phyloP scores from a whole-genome alignment of 2,113 vertebrate genomes.

The Sardina pilchardus region DNA sequence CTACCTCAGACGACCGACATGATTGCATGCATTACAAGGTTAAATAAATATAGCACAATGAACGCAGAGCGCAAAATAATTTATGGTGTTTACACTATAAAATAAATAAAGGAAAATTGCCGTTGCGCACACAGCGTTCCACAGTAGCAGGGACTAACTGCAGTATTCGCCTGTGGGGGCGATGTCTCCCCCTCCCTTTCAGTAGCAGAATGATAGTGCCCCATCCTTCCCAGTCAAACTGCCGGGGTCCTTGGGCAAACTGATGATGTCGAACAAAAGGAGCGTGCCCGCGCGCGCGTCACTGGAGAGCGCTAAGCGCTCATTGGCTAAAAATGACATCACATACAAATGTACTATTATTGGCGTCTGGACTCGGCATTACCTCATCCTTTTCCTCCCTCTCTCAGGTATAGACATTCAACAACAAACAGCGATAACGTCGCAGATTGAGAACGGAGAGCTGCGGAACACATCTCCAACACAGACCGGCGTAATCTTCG shows the following conservation, averaged over 20 bases:
- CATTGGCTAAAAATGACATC: conserved; percentile 77
- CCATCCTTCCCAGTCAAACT: conserved; percentile 47
- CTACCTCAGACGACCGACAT: background rate
- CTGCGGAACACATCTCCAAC: background rate
- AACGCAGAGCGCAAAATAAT: background rate
- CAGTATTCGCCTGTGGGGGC: background rate
- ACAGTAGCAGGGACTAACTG: background rate
- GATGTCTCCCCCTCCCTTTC: conserved; percentile 8
- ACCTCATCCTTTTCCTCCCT: conserved; percentile 67
- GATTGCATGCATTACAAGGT: background rate
- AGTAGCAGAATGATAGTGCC: conserved; percentile 25
- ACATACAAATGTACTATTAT: conserved; percentile 63
- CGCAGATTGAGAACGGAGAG: conserved; percentile 20
- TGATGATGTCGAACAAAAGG: conserved; percentile 49
- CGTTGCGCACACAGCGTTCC: background rate
- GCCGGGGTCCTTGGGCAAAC: conserved; percentile 42
- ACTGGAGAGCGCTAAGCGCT: conserved; percentile 27
- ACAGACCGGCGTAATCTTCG: background rate
- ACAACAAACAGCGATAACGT: conserved; percentile 42
- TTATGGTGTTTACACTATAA: background rate
- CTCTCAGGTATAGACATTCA: conserved; percentile 56
- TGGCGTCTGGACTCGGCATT: conserved; percentile 62
- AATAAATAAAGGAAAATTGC: background rate
- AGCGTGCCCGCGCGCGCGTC: conserved; percentile 50
- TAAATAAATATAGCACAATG: background rate